Conservation (phyloP, 53 echinoderm and acorn worm genomes). For the Paracentrotus lividus region DNA sequence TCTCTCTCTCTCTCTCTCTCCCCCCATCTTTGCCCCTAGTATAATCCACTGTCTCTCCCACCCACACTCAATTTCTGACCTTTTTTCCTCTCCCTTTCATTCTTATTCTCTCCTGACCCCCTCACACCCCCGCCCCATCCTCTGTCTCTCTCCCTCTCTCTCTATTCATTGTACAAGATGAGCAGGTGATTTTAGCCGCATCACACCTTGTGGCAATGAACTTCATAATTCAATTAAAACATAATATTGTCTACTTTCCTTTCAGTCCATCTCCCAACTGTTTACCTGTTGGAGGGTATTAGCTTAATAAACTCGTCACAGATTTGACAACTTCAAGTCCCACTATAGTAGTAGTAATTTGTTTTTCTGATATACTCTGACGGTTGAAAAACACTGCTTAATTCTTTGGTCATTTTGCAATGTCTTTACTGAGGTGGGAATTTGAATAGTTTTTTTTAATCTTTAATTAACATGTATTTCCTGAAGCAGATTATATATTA, state of each 20-base stretch:
- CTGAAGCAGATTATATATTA: too few relatives aligned
- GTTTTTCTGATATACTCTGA: background rate
- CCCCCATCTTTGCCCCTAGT: too few relatives aligned
- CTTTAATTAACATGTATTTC: too few relatives aligned
- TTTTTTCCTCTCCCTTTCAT: background rate
- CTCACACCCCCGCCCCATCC: background rate
- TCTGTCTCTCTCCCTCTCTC: constrained; percentile 9
- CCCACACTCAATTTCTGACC: background rate
- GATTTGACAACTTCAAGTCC: background rate
- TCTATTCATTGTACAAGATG: background rate
- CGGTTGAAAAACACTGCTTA: background rate
- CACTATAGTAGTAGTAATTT: background rate
- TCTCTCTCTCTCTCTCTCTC: background rate
- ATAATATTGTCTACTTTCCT: background rate
- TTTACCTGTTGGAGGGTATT: background rate
- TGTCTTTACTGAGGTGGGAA: too few relatives aligned
- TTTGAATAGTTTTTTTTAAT: too few relatives aligned
- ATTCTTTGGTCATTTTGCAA: too few relatives aligned
- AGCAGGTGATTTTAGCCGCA: constrained; percentile 2
- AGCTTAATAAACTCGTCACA: background rate
- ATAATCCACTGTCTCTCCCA: background rate
- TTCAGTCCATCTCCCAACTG: background rate
- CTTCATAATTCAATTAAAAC: constrained; percentile 4
- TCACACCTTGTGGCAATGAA: constrained; percentile 36
- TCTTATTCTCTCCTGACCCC: background rate